Conservation (phyloP, 2,888 invertebrate species). For the Tetragonisca angustula region DNA sequence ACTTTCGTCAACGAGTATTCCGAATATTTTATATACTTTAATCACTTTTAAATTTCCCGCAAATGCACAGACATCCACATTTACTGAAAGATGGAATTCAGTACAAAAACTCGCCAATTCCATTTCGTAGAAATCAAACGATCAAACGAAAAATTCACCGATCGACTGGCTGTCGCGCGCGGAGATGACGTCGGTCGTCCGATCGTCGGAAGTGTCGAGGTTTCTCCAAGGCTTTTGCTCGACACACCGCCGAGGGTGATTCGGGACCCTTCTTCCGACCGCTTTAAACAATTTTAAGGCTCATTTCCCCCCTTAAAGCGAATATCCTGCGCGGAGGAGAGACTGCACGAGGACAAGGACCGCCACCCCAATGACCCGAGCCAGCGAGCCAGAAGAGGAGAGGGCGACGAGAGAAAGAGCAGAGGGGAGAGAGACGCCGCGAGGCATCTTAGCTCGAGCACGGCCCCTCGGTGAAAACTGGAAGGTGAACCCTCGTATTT, state of each 20-base stretch:
- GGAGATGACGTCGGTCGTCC: constrained; percentile 1
- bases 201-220: constrained; percentile 68
- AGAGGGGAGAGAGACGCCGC: constrained; percentile 53
- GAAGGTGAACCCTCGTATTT: constrained; percentile 82
- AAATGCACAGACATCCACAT: too few species aligned
- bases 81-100: too few species aligned
- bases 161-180: constrained; percentile 16
- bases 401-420: constrained; percentile 9
- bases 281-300: constrained; percentile 84
- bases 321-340: constrained; percentile 77
- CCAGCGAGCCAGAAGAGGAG: constrained; percentile 2
- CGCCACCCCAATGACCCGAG: neutral
- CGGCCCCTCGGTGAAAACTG: constrained; percentile 76
- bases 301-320: constrained; percentile 84
- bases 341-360: constrained; percentile 30
- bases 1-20: too few species aligned
- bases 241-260: constrained; percentile 71
- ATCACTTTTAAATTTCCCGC: too few species aligned
- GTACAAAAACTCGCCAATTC: neutral
- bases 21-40: too few species aligned
- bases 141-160: constrained; percentile 8
- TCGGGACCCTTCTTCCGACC: constrained; percentile 78
- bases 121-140: neutral
- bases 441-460: constrained; percentile 73
- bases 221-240: constrained; percentile 65